These are phyloP conservation scores for Lichenostomus cassidix DNA, from an alignment of 2,113 vertebrate species.

Conservation along the genomic window DNA sequence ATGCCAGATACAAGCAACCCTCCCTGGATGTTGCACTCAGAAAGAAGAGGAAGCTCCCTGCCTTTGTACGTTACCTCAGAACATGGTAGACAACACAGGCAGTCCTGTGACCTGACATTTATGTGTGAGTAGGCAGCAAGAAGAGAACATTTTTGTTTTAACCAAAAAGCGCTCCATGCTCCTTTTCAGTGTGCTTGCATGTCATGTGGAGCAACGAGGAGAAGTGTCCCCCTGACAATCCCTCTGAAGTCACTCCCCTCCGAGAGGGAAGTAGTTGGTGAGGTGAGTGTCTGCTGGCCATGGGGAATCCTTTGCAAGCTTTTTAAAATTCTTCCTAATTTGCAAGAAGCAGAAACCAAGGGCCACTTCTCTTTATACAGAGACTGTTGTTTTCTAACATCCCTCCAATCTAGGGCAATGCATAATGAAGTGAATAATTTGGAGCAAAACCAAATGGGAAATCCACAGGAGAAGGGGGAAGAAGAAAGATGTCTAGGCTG, in stretches of 20 bases:
- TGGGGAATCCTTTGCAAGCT: background rate
- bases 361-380: background rate
- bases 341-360: background rate
- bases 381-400: background rate
- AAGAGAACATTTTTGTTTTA: background rate
- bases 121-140: background rate
- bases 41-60: slow-evolving; percentile 44
- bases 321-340: background rate
- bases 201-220: background rate
- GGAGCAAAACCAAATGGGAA: background rate
- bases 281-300: background rate
- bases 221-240: background rate
- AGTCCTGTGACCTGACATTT: background rate
- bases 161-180: background rate
- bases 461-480: background rate
- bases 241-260: slow-evolving; percentile 37
- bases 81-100: background rate
- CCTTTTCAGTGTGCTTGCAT: slow-evolving; percentile 56
- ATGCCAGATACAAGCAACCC: slow-evolving; percentile 74
- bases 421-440: background rate
- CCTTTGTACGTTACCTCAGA: slow-evolving; percentile 50
- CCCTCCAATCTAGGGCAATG: fast-evolving
- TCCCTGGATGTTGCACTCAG: slow-evolving; percentile 40
- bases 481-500: background rate
- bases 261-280: background rate